Evolutionary conservation across 2,113 vertebrate genomes (phyloP).

Genomic region (Pituophis catenifer): DNA sequence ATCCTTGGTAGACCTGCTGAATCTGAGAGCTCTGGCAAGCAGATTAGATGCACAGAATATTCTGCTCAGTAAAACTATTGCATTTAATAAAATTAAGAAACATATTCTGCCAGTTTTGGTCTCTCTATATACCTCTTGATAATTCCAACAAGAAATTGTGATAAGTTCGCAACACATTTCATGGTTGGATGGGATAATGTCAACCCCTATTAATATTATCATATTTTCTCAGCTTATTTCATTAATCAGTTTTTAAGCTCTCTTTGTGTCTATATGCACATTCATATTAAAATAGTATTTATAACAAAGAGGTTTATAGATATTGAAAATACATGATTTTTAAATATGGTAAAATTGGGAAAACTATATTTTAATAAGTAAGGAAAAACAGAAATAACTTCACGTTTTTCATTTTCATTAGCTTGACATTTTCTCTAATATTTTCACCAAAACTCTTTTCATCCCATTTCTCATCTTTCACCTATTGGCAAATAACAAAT

Average conservation of each 20-base stretch:
- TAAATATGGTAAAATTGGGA: neutral
- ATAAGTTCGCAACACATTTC: neutral
- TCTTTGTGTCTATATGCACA: neutral
- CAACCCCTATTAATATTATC: neutral
- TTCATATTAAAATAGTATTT: neutral
- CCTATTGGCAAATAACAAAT: neutral
- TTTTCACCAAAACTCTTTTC: neutral
- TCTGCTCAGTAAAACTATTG: neutral
- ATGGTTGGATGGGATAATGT: neutral
- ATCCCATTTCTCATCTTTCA: neutral
- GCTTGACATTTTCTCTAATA: neutral
- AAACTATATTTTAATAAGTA: neutral
- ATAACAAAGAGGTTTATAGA: neutral
- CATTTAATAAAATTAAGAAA: neutral
- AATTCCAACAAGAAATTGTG: neutral
- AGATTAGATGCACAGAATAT: neutral
- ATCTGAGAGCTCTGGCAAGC: neutral
- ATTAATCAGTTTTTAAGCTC: neutral
- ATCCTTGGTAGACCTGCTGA: neutral
- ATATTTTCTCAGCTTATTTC: neutral
- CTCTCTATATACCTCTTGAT: neutral
- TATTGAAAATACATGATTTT: neutral
- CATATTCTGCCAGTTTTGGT: neutral
- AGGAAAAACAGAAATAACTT: neutral
- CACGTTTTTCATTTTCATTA: neutral